Evolutionary conservation across 92 coral and sea anemone species (phyloP), one percentile per base, ranked within the genome.

Genomic region (Palythoa grandiflora): DNA sequence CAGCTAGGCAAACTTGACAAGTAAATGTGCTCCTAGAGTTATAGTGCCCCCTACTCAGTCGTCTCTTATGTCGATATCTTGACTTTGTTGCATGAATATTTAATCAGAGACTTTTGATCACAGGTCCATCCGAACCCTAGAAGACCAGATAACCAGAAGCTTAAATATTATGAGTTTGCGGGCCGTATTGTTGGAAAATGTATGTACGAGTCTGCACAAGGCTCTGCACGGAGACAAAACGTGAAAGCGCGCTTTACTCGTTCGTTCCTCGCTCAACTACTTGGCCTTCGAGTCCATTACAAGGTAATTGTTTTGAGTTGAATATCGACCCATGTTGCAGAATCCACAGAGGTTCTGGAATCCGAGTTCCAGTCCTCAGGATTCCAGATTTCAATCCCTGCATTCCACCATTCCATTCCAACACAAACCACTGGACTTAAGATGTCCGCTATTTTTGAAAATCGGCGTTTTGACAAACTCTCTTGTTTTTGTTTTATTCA

Each of bases 151-250:
- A 89, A 71, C 37, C 84, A 87, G 57, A 95, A 95, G 80, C 71
- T 93, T 21, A 95, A 97, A 79, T 97, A 95, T 84, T 94, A 91
- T 88, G 97, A 97, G 93, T 97, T 97, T 70, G 99, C 99, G 17
- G 99, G 99, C 21, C 96, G 95, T 51, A 84, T 95, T 38, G 99
- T 97, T 14, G 98, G 98, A 53, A 95, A 97, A 80, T 93, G 99
- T 76, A 81, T 97, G 90, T 96, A 92, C 84, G 99, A 97, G 89
- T 92, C 98, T 9, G 96, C 99, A 2, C 89, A 88, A 50, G 90
- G 97, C 52, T 51, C 73, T 28, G 66, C 91, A 35, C 93, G 98
- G 83, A 89, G 99, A 54, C 92, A 90, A 40, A 92, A 97, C 61
- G 98, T 97, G 59, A 97, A 94, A 75, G 99, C 99, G 5, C 89